Evolutionary conservation across 2,113 vertebrate species (phyloP).

Genomic region (Pantherophis guttatus): DNA sequence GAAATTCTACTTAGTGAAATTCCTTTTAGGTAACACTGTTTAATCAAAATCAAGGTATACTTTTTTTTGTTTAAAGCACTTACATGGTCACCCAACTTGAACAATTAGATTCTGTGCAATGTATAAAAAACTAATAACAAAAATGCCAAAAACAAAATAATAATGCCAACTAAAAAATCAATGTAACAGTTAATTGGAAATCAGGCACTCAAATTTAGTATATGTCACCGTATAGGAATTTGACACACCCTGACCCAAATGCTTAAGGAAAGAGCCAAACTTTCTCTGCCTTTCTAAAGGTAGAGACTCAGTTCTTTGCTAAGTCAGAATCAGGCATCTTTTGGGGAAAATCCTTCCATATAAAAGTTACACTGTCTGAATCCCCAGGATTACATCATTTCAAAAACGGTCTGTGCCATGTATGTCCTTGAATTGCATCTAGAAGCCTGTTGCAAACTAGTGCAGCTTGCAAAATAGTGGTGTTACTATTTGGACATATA

Average conservation of each 20-base stretch:
- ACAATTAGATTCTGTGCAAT: background rate
- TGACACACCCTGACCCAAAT: background rate
- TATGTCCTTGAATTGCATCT: too few relatives aligned
- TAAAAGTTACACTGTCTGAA: background rate
- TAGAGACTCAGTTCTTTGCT: background rate
- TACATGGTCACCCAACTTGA: background rate
- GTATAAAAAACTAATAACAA: background rate
- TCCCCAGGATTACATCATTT: background rate
- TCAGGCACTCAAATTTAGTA: background rate
- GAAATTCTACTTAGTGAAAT: slow-evolving; percentile 58
- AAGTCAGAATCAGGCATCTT: background rate
- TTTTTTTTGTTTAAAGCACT: slow-evolving; percentile 7
- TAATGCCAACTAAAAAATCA: background rate
- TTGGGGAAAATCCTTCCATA: background rate
- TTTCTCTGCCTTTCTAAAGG: background rate
- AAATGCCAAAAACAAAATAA: background rate
- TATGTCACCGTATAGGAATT: background rate
- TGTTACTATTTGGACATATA: too few relatives aligned
- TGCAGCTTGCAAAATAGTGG: too few relatives aligned
- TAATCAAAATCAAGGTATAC: slow-evolving; percentile 63
- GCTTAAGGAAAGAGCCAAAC: background rate
- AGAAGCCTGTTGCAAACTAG: too few relatives aligned
- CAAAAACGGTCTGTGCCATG: background rate
- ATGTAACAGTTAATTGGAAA: background rate
- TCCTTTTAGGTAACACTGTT: slow-evolving; percentile 47